Conservation (phyloP, 2,888 invertebrate genomes). For the Acronicta aceris region DNA sequence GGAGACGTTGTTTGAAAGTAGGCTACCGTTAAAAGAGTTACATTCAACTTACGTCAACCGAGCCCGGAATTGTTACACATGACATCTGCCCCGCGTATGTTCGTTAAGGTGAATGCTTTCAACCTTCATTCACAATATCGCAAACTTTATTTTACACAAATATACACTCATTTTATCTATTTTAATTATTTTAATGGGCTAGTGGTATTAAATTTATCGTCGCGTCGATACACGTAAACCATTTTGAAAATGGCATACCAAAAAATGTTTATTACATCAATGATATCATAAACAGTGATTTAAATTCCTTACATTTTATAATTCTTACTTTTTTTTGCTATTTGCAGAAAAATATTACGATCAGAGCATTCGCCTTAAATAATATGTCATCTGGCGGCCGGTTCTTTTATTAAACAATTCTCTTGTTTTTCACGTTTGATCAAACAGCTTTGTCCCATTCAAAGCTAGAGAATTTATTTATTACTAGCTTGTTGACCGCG, state of each 20-base stretch:
- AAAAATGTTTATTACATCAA: no score
- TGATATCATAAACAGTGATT: no score
- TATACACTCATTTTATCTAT: no score
- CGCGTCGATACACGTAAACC: no score
- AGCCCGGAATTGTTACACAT: conserved; percentile 38
- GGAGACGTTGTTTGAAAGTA: conserved; percentile 64
- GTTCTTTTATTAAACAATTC: conserved; percentile 9
- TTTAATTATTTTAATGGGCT: no score
- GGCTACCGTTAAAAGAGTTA: conserved; percentile 69
- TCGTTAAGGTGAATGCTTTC: conserved; percentile 4
- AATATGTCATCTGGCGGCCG: conserved; percentile 16
- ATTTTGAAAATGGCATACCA: no score
- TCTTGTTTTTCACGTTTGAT: conserved; percentile 10
- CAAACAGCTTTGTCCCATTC: neutral
- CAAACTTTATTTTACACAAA: no score
- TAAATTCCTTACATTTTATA: no score
- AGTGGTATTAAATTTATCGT: no score
- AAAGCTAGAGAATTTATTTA: no score
- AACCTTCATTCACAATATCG: neutral
- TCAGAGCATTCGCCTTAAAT: neutral
- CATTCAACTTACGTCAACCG: conserved; percentile 48
- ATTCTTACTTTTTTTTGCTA: neutral
- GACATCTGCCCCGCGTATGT: conserved; percentile 25
- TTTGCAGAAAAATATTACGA: neutral
- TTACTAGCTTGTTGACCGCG: no score